Base-by-base conservation (phyloP, 2,113 vertebrate genomes). In the Rhea americana region DNA sequence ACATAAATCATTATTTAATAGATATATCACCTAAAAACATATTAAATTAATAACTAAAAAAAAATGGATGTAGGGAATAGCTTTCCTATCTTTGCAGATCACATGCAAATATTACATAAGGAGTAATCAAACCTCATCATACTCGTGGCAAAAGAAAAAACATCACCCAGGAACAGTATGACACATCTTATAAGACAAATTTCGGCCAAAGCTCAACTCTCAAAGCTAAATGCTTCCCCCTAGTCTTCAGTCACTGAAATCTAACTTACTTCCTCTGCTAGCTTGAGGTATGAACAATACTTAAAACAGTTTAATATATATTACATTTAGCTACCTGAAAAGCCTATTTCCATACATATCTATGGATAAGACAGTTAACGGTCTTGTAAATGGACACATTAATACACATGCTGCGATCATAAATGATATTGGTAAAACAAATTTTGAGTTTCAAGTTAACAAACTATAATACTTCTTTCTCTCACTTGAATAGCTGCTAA, bases 131-230 rank as follows among this genome's bases (percentile, higher is more conserved):
- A 87, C 87, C 83, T 5, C 56, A 93, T 47, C 84, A 94, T n/a
- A 47, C 26, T 91, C 70, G 21, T 80, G 75, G 82, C 74, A 91
- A 87, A 87, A 85, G 41, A 37, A 85, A 82, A 91, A 63, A 55
- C 55, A 86, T 72, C 53, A 63, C 80, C 73, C 92, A 93, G 82
- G 79, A 95, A 90, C 80, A 81, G 86, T 48, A 76, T 73, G 86
- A 93, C 6, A 48, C 78, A 93, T 82, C 67, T 78, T 47, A 41
- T 7, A 6, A 89, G 67, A 71, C 17, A 88, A 84, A 70, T 76
- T 92, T 75, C 68, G 89, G 81, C 68, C 89, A 86, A 72, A 80
- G 30, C 65, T 90, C 87, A 89, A 73, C 67, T n/a, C 72, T 77
- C 65, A 47, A 55, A 94, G 70, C n/a, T 39, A 74, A 91, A 73